Evolutionary conservation across 2,888 invertebrate genomes (phyloP), one percentile per base, ranked within the genome.

Genomic region (Exocentrus adspersus): DNA sequence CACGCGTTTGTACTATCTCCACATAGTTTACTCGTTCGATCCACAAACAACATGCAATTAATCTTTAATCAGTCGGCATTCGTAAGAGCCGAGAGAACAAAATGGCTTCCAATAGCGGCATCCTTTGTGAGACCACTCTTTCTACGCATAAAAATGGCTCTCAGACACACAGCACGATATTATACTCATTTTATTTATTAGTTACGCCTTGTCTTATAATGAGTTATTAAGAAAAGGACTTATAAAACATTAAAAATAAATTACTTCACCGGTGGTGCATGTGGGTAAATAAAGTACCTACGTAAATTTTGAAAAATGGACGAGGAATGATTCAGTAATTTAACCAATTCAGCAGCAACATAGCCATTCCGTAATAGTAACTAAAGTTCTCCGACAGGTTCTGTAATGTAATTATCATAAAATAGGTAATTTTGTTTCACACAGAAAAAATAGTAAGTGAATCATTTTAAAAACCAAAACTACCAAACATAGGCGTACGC

Each of bases 91-190:
- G 7, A 50, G 30, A 58, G 63, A 71, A 74, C 74, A 75, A 74
- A 75, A 75, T 75, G 75, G 74, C 74, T 53, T 71, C 74, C 70
- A 72, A 68, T 69, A 71, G 70, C 74, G 74, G 75, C 62, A 61
- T 69, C 64, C 73, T 75, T 75, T 75, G 75, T 50, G 50, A 30
- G 17, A 21, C 30, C 50, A 30, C 50, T 50, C 50, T 17, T 50
- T 50, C 50, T 28, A 50, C 50, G 50, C 24, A 50, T 50, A 50
- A 50, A 50, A 50, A 50, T 50, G 50, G 50, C 50, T 50, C 30
- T 50, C 50, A 30, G 50, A 30, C 50, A 30, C 50, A 50, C 50
- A 50, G 50, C 50, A 28, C 30, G 50, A 50, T 50, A 50, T 50
- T 50, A 50, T 30, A 50, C 30, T 50, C 50, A 50, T 50, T 50